phyloP scores from a whole-genome alignment of 2,113 vertebrate species.

The Ia io region DNA sequence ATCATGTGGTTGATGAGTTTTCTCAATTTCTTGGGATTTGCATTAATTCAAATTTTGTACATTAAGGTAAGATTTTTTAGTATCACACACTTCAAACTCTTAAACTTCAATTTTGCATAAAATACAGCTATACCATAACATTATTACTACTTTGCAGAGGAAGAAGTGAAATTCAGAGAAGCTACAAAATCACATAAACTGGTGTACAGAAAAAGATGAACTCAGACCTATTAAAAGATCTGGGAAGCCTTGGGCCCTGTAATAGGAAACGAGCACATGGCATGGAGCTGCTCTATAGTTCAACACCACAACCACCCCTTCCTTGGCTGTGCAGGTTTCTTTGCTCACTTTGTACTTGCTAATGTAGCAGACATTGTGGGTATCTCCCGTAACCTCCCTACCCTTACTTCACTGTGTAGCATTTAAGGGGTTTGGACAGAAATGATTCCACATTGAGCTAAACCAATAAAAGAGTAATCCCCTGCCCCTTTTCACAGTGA shows the following conservation, averaged over 20 bases:
- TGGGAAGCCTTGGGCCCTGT: neutral
- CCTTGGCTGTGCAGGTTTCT: neutral
- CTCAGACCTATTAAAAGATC: neutral
- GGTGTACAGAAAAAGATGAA: too few relatives aligned
- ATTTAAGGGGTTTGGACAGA: neutral
- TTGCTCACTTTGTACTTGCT: neutral
- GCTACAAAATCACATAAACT: neutral
- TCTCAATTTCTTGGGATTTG: neutral
- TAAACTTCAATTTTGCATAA: neutral
- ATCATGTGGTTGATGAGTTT: neutral
- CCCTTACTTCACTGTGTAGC: neutral
- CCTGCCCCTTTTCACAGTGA: neutral
- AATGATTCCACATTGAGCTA: neutral
- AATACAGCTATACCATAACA: neutral
- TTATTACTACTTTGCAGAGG: neutral
- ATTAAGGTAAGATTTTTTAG: neutral
- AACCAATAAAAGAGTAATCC: neutral
- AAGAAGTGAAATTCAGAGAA: slow-evolving; percentile 7
- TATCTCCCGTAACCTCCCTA: neutral
- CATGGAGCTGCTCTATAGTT: neutral
- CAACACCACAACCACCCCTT: neutral
- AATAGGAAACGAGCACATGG: neutral
- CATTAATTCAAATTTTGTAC: neutral
- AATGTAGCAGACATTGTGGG: neutral
- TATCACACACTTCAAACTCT: neutral